Percentiles rank a stretch among this genome's conserved stretches.
phyloP scores from a whole-genome alignment of 2,113 vertebrate genomes.

The Elaphurus davidianus region DNA sequence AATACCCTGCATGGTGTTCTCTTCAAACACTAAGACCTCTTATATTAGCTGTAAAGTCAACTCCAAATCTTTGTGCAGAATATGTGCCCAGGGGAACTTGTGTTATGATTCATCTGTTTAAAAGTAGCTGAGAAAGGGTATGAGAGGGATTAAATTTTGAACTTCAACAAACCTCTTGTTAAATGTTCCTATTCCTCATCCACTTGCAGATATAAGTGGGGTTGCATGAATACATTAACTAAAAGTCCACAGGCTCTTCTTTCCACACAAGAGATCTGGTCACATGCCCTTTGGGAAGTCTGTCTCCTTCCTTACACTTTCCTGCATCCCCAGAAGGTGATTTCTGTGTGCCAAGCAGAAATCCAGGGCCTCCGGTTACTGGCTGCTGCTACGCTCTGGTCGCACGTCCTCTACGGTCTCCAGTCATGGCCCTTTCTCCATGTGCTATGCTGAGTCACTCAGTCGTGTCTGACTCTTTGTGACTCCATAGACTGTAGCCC shows the following conservation, averaged over 20 bases:
- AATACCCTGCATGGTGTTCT: not conserved
- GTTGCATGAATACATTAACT: not conserved
- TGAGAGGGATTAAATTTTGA: not conserved
- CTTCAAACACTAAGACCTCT: not conserved
- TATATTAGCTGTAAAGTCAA: not conserved
- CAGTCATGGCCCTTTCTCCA: not conserved
- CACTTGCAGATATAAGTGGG: not conserved
- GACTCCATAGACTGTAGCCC: not conserved
- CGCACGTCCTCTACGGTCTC: not conserved
- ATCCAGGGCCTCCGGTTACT: not conserved
- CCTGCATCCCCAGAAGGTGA: not conserved
- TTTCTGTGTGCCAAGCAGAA: not conserved
- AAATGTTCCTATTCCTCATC: not conserved
- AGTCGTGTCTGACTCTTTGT: not conserved
- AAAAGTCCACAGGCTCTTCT: not conserved
- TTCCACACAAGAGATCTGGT: not conserved
- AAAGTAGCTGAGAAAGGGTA: not conserved
- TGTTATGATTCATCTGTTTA: not conserved
- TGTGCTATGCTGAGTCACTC: not conserved
- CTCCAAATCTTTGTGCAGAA: not conserved
- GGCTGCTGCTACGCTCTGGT: not conserved
- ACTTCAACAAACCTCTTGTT: not conserved
- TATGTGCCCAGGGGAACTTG: not conserved
- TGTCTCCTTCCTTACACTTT: not conserved
- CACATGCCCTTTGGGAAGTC: not conserved